Base-by-base conservation (phyloP, 1,140 invertebrate species). In the Drosophila auraria region DNA sequence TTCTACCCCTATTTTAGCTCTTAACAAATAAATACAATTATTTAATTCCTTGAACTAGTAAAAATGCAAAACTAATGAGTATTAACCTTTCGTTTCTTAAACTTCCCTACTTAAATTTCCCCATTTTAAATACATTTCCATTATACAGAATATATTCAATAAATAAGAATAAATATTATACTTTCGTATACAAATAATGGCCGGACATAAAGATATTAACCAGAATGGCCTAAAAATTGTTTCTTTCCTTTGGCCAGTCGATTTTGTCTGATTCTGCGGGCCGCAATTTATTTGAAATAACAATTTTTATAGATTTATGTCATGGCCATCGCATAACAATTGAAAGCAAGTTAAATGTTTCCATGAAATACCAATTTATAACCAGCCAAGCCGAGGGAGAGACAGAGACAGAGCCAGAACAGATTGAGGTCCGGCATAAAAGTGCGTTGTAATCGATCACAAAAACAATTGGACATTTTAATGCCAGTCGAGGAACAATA, bases 361-460 rank as follows among this genome's bases (percentile, higher is more conserved):
- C 45, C 54, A 72, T 74, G 78, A 73, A 77, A 83, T 77, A 66
- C 68, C 70, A 60, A 87, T 87, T 87, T 87, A 87, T 87, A 83
- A 83, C 70, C 68, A 60, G 70, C 44, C 68, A 73, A 72, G 47
- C 45, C 53, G 7, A 44, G 36, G 38, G 62, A 53, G 20, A 23
- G n/a, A 44, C 27, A 53, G 20, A 23, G n/a, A 44, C 27, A 17
- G 38, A 15, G 33, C 40, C 47, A 61, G 68, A 78, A 76, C 77
- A 57, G 44, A 69, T 69, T 78, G 74, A 50, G 64, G 56, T 56
- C 60, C 63, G 78, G 68, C 78, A 77, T 72, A 83, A 87, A 80
- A 87, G 83, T 87, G 83, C 80, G 62, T 86, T 65, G 57, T 76
- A 60, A 71, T 58, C 69, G 71, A 74, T 66, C 80, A 69, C 71